A percentile compares a stretch with the other conserved stretches of the same genome.
phyloP scores from a whole-genome alignment of 2,888 invertebrate species.

The Ophioninae sp. region DNA sequence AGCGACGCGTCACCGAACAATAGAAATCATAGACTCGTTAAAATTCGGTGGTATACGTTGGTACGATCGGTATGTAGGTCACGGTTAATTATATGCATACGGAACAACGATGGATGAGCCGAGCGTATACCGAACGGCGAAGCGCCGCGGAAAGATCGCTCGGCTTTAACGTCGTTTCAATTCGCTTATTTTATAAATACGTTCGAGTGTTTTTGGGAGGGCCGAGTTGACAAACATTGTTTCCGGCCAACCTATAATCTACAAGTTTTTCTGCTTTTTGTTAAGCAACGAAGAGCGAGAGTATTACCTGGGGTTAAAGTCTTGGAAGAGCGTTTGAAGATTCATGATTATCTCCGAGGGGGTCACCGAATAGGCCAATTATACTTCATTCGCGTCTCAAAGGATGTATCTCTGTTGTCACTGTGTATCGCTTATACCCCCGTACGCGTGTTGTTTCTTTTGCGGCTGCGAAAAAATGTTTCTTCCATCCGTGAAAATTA shows the following conservation, averaged over 20 bases:
- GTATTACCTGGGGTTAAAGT: conserved; percentile 94
- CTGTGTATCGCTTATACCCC: conserved; percentile 46
- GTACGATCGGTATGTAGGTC: conserved; percentile 28
- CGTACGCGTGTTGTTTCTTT: conserved; percentile 14
- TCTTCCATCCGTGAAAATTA: conserved; percentile 48
- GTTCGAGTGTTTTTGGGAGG: not conserved
- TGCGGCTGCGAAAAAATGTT: conserved; percentile 28
- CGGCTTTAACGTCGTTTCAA: not conserved
- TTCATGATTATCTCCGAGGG: conserved; percentile 84
- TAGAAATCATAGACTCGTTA: too few relatives aligned
- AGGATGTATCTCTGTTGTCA: conserved; percentile 18
- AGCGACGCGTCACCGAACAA: not conserved
- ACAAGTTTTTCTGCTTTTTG: conserved; percentile 1
- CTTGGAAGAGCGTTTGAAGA: conserved; percentile 93
- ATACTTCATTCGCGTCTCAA: conserved; percentile 61
- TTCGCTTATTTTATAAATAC: not conserved
- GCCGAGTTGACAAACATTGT: not conserved
- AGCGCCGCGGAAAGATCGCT: not conserved
- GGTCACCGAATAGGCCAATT: conserved; percentile 69
- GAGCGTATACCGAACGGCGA: not conserved
- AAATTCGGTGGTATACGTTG: not conserved
- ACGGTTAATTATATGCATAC: conserved; percentile 35
- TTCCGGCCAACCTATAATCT: not conserved
- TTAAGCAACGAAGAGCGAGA: conserved; percentile 44
- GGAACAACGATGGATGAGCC: not conserved